A percentile compares a stretch with the other conserved stretches of the same genome.
phyloP scores from a whole-genome alignment of 64 coral and sea anemone species.

The Porites lutea region DNA sequence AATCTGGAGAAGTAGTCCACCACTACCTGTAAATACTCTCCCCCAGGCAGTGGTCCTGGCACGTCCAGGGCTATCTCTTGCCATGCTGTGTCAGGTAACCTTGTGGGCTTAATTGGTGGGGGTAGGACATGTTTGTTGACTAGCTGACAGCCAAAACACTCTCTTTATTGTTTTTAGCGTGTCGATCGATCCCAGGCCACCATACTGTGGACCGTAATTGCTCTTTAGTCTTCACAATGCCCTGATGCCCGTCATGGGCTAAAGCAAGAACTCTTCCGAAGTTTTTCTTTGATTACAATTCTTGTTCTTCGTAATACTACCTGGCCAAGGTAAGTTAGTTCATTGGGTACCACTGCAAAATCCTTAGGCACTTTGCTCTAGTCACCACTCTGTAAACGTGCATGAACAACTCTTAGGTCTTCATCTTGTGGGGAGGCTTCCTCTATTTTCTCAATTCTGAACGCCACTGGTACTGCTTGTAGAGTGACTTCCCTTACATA shows the following conservation, averaged over 20 bases:
- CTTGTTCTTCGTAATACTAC: slow-evolving; percentile 34
- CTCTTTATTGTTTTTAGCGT: slow-evolving; percentile 41
- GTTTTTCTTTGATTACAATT: slow-evolving; percentile 2
- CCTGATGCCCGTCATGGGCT: slow-evolving; percentile 44
- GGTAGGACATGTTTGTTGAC: no score
- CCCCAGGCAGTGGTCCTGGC: slow-evolving; percentile 7
- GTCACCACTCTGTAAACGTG: neutral
- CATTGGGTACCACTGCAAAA: slow-evolving; percentile 14
- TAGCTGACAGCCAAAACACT: neutral
- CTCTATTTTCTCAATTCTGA: slow-evolving; percentile 13
- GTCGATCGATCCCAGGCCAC: slow-evolving; percentile 42
- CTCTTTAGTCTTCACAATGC: slow-evolving; percentile 56
- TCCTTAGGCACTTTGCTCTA: slow-evolving; percentile 15
- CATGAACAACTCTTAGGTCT: slow-evolving; percentile 14
- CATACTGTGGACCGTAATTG: slow-evolving; percentile 36
- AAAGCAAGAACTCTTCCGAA: slow-evolving; percentile 11
- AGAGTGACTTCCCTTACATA: neutral
- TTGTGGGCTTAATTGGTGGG: neutral
- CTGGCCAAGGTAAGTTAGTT: slow-evolving; percentile 43
- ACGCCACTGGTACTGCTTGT: slow-evolving; percentile 26
- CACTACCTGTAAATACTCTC: slow-evolving; percentile 36
- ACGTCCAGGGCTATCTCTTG: slow-evolving; percentile 27
- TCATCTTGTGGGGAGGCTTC: neutral
- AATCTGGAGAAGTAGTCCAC: neutral
- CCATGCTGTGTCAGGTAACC: slow-evolving; percentile 14